phyloP scores from a whole-genome alignment of 1,140 invertebrate species.

The Scylla paramamosain region DNA sequence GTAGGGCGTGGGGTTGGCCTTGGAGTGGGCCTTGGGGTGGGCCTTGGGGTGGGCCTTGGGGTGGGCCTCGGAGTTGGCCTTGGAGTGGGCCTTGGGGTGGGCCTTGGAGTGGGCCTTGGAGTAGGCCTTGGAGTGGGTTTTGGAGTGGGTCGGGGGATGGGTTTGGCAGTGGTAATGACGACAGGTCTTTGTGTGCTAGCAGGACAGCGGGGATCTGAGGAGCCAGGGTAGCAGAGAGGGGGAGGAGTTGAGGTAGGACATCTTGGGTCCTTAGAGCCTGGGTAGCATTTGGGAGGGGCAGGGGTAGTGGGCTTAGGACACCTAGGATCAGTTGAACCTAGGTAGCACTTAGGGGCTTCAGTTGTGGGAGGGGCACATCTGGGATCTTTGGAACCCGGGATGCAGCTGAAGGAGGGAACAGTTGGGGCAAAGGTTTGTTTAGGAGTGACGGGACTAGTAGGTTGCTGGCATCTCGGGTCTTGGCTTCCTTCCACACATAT shows the following conservation, averaged over 20 bases:
- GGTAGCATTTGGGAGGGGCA: constrained; percentile 54
- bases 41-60: background rate
- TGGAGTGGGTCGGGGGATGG: background rate
- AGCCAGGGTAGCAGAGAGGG: constrained; percentile 52
- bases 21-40: constrained; percentile 40
- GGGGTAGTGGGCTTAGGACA: constrained; percentile 65
- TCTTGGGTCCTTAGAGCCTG: constrained; percentile 56
- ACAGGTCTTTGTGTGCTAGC: background rate
- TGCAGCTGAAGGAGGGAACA: constrained; percentile 34
- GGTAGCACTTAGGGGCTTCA: constrained; percentile 28
- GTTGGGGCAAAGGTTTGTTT: constrained; percentile 2
- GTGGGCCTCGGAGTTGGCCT: background rate
- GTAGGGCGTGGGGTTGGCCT: constrained; percentile 69
- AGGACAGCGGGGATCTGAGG: constrained; percentile 60
- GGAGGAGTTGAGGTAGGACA: constrained; percentile 49
- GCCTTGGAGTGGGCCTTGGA: constrained; percentile 22
- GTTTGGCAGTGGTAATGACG: background rate
- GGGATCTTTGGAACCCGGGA: constrained; percentile 57
- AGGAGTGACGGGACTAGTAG: background rate
- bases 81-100: background rate
- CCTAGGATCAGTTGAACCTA: constrained; percentile 61
- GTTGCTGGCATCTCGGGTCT: constrained; percentile 58
- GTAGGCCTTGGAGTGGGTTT: background rate
- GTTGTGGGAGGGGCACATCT: constrained; percentile 61
- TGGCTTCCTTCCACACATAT: constrained; percentile 59